Conservation (phyloP, 2,888 invertebrate genomes). For the Xestia sexstrigata region DNA sequence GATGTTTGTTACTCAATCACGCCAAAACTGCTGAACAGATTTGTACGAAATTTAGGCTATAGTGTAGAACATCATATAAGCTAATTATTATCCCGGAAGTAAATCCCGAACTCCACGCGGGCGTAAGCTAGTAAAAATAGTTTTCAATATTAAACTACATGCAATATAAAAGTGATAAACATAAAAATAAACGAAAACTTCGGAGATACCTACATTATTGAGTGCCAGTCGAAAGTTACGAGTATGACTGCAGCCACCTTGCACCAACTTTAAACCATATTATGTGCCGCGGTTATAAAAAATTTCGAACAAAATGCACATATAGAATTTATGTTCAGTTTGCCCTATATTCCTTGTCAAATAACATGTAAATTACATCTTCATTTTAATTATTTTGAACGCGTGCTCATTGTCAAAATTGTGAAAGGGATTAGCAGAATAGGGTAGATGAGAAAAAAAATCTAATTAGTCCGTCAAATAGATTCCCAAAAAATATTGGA, state of each 20-base stretch:
- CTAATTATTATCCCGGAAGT: background rate
- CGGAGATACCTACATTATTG: conserved; percentile 23
- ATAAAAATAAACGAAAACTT: background rate
- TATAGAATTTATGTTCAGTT: background rate
- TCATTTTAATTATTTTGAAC: conserved; percentile 4
- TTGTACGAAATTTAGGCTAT: background rate
- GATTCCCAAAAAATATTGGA: no score
- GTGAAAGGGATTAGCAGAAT: background rate
- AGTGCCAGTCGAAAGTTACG: conserved; percentile 30
- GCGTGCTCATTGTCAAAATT: background rate
- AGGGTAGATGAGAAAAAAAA: no score
- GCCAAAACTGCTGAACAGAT: background rate
- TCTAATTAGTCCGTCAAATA: no score
- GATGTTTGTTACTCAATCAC: background rate
- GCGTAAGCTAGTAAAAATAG: background rate
- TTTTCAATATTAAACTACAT: background rate
- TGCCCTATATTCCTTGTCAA: background rate
- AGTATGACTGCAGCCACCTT: conserved; percentile 25
- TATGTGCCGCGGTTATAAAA: conserved; percentile 8
- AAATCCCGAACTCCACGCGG: background rate
- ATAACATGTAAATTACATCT: conserved; percentile 3
- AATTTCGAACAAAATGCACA: conserved; percentile 30
- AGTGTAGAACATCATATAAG: background rate
- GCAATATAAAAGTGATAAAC: background rate
- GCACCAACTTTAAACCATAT: conserved; percentile 16